Conservation (phyloP, 2,888 invertebrate species). For the Colletes collaris region DNA sequence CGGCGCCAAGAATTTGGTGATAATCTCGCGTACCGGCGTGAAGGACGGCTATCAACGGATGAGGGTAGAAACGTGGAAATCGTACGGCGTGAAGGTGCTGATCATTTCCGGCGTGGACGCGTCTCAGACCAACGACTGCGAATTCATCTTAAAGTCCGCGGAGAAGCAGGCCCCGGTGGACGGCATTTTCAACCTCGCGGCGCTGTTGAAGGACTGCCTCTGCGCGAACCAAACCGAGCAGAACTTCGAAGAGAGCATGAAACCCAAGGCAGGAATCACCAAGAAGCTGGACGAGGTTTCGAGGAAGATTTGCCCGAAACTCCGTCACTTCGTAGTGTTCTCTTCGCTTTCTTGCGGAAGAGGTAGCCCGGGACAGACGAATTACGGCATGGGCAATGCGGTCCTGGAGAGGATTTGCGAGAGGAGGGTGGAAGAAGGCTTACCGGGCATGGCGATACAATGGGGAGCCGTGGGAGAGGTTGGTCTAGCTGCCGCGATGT, state of each 20-base stretch:
- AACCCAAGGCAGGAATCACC: constrained; percentile 86
- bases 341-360: constrained; percentile 87
- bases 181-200: constrained; percentile 88
- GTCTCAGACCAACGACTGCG: constrained; percentile 88
- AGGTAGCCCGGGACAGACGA: constrained; percentile 87
- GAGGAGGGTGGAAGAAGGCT: constrained; percentile 77
- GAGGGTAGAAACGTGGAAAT: constrained; percentile 87
- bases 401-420: constrained; percentile 89
- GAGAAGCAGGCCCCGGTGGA: constrained; percentile 84
- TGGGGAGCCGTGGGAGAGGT: constrained; percentile 89
- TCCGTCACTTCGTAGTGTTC: constrained; percentile 86
- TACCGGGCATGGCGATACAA: constrained; percentile 86
- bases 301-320: constrained; percentile 83
- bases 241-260: constrained; percentile 84
- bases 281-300: constrained; percentile 84
- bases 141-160: constrained; percentile 86
- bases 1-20: constrained; percentile 90
- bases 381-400: constrained; percentile 86
- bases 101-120: constrained; percentile 89
- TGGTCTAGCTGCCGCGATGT: constrained; percentile 91
- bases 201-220: constrained; percentile 85
- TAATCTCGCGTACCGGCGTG: constrained; percentile 92
- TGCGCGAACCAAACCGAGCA: constrained; percentile 84
- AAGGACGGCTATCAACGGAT: constrained; percentile 92
- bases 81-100: constrained; percentile 88